These are phyloP conservation scores for Phrynocephalus vlangalii DNA, from an alignment of 2,797 vertebrate genomes.

Conservation along the genomic window DNA sequence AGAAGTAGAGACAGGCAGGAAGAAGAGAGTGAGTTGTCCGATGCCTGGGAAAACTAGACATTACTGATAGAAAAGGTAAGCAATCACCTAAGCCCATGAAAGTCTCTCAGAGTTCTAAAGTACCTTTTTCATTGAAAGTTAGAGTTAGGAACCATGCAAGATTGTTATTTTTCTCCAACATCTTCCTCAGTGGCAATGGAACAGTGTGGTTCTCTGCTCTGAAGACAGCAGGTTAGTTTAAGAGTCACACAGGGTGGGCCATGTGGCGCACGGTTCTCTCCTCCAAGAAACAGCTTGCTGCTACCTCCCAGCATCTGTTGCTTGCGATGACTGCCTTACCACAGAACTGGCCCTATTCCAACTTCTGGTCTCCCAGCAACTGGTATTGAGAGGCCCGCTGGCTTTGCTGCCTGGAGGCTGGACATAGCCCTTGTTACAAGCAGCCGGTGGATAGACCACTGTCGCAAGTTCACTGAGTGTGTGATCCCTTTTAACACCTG, in stretches of 20 bases:
- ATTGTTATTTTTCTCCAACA: no score
- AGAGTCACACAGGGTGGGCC: background rate
- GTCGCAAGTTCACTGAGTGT: background rate
- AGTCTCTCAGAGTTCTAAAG: no score
- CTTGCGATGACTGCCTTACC: background rate
- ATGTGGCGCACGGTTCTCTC: background rate
- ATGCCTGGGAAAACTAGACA: no score
- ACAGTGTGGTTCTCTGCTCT: background rate
- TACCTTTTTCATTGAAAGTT: no score
- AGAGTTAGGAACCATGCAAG: no score
- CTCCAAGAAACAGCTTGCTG: background rate
- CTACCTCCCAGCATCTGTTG: background rate
- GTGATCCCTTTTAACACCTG: background rate
- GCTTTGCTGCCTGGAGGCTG: background rate
- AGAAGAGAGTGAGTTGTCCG: no score
- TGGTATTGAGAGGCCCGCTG: background rate
- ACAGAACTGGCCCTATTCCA: no score
- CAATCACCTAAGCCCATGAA: no score
- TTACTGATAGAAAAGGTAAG: no score
- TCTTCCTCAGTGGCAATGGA: background rate
- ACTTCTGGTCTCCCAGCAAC: background rate
- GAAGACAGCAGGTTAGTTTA: background rate
- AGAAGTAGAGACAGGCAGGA: no score
- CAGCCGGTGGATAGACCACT: background rate
- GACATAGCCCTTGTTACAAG: background rate